These are phyloP conservation scores for Ginglymostoma cirratum DNA, from an alignment of 2,113 vertebrate species.

Conservation along the genomic window DNA sequence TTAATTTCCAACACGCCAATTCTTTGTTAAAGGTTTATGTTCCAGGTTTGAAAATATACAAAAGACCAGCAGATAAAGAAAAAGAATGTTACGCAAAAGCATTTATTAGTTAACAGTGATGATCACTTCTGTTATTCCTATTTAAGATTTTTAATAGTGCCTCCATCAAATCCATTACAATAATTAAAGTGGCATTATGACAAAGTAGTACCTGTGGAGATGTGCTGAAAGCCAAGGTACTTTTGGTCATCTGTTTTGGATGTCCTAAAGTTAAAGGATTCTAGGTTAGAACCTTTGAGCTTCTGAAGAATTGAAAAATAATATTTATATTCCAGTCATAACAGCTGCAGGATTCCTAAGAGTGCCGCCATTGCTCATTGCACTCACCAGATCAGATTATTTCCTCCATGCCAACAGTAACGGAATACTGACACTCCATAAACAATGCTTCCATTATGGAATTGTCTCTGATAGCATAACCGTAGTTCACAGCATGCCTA, in stretches of 20 bases:
- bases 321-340: background rate
- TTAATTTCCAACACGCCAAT: background rate
- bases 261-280: slow-evolving; percentile 26
- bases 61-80: background rate
- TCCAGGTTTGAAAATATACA: background rate
- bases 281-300: slow-evolving; percentile 13
- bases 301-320: background rate
- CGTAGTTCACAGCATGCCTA: background rate
- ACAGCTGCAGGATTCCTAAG: background rate
- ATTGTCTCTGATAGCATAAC: background rate
- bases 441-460: background rate
- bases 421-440: background rate
- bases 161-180: background rate
- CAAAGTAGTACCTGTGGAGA: background rate
- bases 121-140: slow-evolving; percentile 5
- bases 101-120: slow-evolving; percentile 9
- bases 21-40: background rate
- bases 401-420: background rate
- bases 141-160: slow-evolving; percentile 8
- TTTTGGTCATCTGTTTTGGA: slow-evolving; percentile 25
- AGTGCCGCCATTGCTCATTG: background rate
- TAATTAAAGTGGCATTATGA: slow-evolving; percentile 15
- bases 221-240: slow-evolving; percentile 23
- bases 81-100: background rate
- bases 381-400: background rate